Conservation (phyloP, 2,113 vertebrate species). For the Pteropus alecto region DNA sequence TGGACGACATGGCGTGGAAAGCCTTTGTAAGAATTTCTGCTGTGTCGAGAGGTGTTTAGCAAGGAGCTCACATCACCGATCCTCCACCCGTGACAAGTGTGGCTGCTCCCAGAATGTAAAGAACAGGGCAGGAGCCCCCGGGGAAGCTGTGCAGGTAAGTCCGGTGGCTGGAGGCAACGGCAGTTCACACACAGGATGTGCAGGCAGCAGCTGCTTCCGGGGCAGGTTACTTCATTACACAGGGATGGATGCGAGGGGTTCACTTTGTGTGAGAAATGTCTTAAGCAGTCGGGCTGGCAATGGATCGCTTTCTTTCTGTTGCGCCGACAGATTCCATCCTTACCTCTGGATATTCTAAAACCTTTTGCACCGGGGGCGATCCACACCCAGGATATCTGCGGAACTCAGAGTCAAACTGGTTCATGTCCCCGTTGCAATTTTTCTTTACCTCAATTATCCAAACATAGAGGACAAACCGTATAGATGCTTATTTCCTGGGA, state of each 20-base stretch:
- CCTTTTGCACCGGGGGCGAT: background rate
- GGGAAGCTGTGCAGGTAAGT: background rate
- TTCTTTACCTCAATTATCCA: background rate
- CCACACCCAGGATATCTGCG: background rate
- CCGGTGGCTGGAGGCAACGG: rapidly evolving
- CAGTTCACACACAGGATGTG: background rate
- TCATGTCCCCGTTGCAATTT: background rate
- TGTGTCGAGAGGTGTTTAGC: background rate
- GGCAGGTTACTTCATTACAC: too few relatives aligned
- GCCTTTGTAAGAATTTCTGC: background rate
- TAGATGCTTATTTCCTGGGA: background rate
- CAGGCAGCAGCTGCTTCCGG: background rate
- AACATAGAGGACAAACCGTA: background rate
- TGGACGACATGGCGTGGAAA: background rate
- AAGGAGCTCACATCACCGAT: rapidly evolving
- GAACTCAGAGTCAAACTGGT: background rate
- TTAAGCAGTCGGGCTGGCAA: background rate
- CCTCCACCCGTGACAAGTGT: background rate
- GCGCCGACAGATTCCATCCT: background rate
- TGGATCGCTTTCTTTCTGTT: background rate
- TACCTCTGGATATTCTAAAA: background rate
- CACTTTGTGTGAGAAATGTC: background rate
- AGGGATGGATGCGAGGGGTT: background rate
- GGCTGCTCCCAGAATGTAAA: background rate
- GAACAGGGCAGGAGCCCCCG: background rate